Percentiles rank a stretch among this genome's conserved stretches.
phyloP scores from a whole-genome alignment of 2,797 vertebrate species.

The Phataginus tricuspis region DNA sequence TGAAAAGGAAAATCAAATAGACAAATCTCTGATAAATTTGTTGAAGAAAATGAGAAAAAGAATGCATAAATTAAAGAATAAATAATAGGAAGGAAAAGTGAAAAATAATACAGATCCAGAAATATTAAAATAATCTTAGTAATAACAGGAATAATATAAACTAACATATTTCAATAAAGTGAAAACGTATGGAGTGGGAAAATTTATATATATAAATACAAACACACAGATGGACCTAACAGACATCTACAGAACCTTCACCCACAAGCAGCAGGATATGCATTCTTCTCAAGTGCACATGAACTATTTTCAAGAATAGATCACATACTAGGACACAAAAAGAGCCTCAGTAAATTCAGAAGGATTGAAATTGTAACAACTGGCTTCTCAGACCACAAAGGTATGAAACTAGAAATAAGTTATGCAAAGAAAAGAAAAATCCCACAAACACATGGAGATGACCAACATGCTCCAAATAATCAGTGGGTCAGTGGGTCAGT shows the following conservation, averaged over 20 bases:
- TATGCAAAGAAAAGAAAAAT: no score
- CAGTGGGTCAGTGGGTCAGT: no score
- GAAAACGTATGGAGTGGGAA: background rate
- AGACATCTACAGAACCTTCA: background rate
- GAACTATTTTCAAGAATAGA: no score
- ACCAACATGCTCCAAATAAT: no score
- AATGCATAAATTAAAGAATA: background rate
- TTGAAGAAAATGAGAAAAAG: background rate
- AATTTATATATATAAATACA: background rate
- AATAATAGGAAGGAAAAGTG: background rate
- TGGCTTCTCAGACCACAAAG: no score
- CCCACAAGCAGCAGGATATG: no score
- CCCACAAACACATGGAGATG: no score
- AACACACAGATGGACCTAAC: background rate
- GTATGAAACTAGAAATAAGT: no score
- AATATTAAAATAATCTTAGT: background rate
- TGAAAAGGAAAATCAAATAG: conserved; percentile 22
- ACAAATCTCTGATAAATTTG: background rate
- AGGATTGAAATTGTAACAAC: no score
- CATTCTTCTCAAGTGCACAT: no score
- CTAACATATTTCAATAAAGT: background rate
- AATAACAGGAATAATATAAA: background rate
- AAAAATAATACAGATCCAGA: background rate
- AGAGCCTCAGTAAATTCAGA: no score
- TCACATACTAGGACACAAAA: no score